Evolutionary conservation across 2,888 invertebrate genomes (phyloP).

Genomic region (Salticus scenicus): DNA sequence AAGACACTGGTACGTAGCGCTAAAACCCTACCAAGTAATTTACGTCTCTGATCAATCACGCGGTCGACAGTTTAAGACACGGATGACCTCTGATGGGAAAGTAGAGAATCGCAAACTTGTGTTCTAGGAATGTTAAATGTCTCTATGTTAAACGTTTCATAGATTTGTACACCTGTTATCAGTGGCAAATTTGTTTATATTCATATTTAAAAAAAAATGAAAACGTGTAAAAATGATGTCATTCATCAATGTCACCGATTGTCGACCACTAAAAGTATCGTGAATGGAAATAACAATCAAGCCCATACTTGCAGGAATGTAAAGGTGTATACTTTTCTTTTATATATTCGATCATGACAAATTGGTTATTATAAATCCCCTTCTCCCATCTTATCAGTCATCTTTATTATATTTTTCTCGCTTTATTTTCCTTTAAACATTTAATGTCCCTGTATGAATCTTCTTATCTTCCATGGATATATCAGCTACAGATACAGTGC

Average conservation of each 20-base stretch:
- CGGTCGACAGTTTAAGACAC: not conserved
- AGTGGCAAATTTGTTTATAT: not conserved
- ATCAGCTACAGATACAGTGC: no score
- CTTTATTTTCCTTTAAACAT: no score
- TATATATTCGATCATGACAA: not conserved
- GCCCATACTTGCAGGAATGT: not conserved
- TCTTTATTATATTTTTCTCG: no score
- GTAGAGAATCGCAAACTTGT: not conserved
- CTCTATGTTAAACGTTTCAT: not conserved
- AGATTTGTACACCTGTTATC: not conserved
- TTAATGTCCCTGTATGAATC: no score
- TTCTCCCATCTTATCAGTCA: no score
- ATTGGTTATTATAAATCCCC: no score
- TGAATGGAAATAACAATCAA: not conserved
- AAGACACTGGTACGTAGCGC: not conserved
- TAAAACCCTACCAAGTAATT: conserved; percentile 5
- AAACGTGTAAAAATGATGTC: not conserved
- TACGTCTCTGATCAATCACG: conserved; percentile 6
- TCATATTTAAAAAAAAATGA: not conserved
- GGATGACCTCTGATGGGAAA: not conserved
- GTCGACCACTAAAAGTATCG: not conserved
- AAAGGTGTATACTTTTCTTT: not conserved
- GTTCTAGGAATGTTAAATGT: not conserved
- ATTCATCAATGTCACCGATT: not conserved
- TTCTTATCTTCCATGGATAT: no score